phyloP scores from a whole-genome alignment of 1,140 invertebrate genomes.

The Penaeus chinensis region DNA sequence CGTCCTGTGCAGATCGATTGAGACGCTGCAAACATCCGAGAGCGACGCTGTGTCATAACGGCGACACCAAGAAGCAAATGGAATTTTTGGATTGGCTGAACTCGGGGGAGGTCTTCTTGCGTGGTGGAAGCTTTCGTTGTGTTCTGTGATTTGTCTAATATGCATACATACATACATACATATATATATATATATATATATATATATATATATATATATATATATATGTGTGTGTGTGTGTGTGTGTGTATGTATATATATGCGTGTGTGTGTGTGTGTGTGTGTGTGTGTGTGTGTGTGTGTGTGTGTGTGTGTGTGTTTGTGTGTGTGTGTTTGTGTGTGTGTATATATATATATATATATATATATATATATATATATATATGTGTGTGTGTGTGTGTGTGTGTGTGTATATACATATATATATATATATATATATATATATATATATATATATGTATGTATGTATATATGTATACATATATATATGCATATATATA shows the following conservation, averaged over 20 bases:
- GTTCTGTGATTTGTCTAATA: too few relatives aligned
- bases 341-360: background rate
- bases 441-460: background rate
- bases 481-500: slow-evolving; percentile 1
- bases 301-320: background rate
- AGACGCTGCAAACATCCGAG: too few relatives aligned
- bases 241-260: slow-evolving; percentile 11
- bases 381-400: background rate
- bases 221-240: background rate
- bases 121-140: too few relatives aligned
- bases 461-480: background rate
- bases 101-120: too few relatives aligned
- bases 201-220: background rate
- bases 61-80: too few relatives aligned
- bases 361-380: background rate
- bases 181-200: background rate
- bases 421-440: slow-evolving; percentile 26
- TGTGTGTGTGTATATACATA: slow-evolving; percentile 2
- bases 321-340: background rate
- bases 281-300: background rate
- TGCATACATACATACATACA: background rate
- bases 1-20: too few relatives aligned
- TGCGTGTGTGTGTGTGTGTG: background rate
- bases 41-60: too few relatives aligned
- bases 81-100: too few relatives aligned